phyloP scores from a whole-genome alignment of 2,113 vertebrate species.

The Strigops habroptila region DNA sequence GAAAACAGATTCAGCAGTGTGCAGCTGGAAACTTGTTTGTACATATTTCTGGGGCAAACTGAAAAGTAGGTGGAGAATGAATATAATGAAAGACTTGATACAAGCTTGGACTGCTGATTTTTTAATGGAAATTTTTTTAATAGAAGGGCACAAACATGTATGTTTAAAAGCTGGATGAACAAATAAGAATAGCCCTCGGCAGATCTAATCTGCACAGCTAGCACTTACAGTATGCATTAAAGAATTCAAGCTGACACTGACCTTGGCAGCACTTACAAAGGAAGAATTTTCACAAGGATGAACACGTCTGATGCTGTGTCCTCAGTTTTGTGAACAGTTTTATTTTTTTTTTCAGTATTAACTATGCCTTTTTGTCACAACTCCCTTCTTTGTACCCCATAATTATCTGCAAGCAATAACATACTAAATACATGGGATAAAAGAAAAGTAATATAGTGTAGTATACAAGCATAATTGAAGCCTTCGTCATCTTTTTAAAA shows the following conservation, averaged over 20 bases:
- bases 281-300: conserved; percentile 45
- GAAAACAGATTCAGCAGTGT: not conserved
- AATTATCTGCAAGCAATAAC: conserved; percentile 18
- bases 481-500: not conserved
- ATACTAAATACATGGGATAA: not conserved
- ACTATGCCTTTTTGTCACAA: not conserved
- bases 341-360: not conserved
- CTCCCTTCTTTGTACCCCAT: not conserved
- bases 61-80: conserved; percentile 2
- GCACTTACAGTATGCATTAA: conserved; percentile 33
- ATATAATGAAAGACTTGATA: not conserved
- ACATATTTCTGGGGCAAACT: not conserved
- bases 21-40: not conserved
- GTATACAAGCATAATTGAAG: not conserved
- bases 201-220: conserved; percentile 41
- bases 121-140: conserved; percentile 41
- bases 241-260: conserved; percentile 43
- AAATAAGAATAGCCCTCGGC: conserved; percentile 43
- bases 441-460: not conserved
- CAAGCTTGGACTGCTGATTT: not conserved
- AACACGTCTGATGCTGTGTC: not conserved
- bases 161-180: conserved; percentile 48
- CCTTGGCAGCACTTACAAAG: conserved; percentile 47
- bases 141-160: not conserved
- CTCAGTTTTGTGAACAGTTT: not conserved